Conservation (phyloP, 2,113 vertebrate genomes). For the Noctilio leporinus region DNA sequence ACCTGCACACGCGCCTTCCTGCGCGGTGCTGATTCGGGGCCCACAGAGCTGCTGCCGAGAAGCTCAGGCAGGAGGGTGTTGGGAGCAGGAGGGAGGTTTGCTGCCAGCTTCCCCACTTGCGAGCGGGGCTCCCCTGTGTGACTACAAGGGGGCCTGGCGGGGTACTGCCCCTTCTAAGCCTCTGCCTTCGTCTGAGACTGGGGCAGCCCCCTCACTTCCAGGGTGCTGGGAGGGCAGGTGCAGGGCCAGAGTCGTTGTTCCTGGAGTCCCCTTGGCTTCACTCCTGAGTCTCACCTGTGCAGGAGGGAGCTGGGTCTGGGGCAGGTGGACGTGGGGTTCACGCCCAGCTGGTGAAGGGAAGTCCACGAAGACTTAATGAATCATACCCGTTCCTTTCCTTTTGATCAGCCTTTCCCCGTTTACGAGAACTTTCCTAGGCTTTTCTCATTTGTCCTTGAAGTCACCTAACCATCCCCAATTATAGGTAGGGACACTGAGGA, state of each 20-base stretch:
- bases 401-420: background rate
- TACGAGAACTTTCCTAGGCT: background rate
- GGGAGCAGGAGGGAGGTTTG: background rate
- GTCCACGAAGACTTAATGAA: too few relatives aligned
- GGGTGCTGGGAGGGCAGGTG: background rate
- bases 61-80: background rate
- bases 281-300: too few relatives aligned
- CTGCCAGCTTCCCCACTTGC: background rate
- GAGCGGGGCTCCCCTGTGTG: background rate
- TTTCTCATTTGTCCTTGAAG: background rate
- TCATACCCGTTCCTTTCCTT: background rate
- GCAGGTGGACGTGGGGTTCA: fast-evolving
- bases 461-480: background rate
- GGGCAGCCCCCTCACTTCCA: background rate
- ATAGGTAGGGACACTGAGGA: background rate
- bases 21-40: fast-evolving
- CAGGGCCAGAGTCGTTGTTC: fast-evolving
- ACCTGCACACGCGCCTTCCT: fast-evolving
- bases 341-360: background rate
- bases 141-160: fast-evolving
- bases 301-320: background rate
- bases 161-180: background rate
- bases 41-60: background rate
- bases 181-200: background rate
- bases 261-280: fast-evolving